Conservation (phyloP, 2,113 vertebrate genomes). For the Brachypteracias leptosomus region DNA sequence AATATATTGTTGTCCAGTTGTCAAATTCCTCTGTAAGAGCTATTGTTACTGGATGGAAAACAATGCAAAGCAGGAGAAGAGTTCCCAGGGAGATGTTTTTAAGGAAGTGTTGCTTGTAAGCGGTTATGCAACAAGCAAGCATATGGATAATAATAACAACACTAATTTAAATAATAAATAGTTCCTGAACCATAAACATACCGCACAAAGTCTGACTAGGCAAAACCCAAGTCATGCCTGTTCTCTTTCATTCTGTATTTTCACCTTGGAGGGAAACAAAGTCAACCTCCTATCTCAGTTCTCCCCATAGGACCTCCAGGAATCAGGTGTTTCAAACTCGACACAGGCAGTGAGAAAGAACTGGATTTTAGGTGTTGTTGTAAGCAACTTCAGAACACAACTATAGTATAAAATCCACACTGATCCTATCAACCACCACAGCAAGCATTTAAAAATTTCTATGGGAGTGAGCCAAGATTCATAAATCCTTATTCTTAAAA, state of each 20-base stretch:
- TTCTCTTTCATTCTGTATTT: not conserved
- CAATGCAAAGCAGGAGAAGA: not conserved
- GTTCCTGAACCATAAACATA: not conserved
- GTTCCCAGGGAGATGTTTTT: not conserved
- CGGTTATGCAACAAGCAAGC: not conserved
- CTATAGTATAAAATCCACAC: not conserved
- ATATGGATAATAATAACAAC: not conserved
- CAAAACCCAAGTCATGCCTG: not conserved
- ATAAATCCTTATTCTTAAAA: not conserved
- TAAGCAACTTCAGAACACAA: not conserved
- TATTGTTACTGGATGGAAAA: not conserved
- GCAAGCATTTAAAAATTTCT: not conserved
- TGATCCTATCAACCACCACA: rapidly evolving
- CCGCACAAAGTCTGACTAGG: not conserved
- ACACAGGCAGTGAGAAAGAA: not conserved
- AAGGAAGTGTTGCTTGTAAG: not conserved
- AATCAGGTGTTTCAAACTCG: not conserved
- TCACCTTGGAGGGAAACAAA: not conserved
- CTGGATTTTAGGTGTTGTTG: not conserved
- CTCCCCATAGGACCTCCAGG: not conserved
- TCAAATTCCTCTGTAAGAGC: not conserved
- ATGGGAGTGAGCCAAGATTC: not conserved
- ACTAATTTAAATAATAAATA: not conserved
- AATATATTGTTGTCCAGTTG: not conserved
- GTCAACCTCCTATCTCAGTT: not conserved